Percentiles rank a stretch among this genome's conserved stretches.
Conservation (phyloP, 2,888 invertebrate species). For the Drosophila dives region DNA sequence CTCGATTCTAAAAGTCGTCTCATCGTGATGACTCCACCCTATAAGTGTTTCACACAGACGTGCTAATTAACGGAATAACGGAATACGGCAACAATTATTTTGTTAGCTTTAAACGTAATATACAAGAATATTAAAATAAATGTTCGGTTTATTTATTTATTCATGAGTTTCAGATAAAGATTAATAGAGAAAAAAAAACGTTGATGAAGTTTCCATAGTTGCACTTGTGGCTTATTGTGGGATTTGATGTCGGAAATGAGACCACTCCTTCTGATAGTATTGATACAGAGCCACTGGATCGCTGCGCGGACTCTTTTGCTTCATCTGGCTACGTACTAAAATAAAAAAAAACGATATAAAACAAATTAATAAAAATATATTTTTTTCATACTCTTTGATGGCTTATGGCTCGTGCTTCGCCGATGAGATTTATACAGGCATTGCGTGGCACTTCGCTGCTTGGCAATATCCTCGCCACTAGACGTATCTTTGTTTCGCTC, state of each 20-base stretch:
- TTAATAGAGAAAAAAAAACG: background rate
- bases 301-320: conserved; percentile 50
- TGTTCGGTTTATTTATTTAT: background rate
- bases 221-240: conserved; percentile 89
- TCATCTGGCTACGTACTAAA: conserved; percentile 62
- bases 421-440: conserved; percentile 32
- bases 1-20: no score
- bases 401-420: conserved; percentile 40
- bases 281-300: conserved; percentile 92
- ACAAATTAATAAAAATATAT: background rate
- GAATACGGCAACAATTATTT: background rate
- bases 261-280: conserved; percentile 91
- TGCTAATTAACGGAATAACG: no score
- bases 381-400: conserved; percentile 29
- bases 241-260: conserved; percentile 88
- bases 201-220: background rate
- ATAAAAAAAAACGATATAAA: background rate
- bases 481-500: background rate
- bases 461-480: conserved; percentile 35
- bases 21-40: no score
- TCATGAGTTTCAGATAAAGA: background rate
- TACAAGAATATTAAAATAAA: background rate
- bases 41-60: no score
- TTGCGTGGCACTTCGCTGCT: background rate
- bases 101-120: background rate